phyloP scores from a whole-genome alignment of 2,888 invertebrate genomes.

The Stratiomys singularior region DNA sequence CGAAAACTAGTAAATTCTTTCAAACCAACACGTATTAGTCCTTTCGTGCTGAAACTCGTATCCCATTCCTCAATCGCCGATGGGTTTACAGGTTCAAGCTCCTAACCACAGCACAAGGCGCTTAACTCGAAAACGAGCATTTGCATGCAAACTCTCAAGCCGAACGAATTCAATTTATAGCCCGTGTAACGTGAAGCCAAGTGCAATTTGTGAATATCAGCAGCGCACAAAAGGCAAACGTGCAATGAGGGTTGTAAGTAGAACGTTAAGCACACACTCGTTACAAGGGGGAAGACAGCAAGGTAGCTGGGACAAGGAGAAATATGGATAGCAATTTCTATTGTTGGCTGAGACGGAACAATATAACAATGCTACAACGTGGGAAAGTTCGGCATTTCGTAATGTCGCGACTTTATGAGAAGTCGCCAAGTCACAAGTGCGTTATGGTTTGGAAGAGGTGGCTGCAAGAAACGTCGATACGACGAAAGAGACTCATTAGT shows the following conservation, averaged over 20 bases:
- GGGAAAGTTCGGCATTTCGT: slow-evolving; percentile 33
- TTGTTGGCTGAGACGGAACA: slow-evolving; percentile 21
- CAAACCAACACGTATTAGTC: too few relatives aligned
- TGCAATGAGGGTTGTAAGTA: slow-evolving; percentile 12
- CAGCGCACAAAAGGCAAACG: slow-evolving; percentile 18
- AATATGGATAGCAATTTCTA: background rate
- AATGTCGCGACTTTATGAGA: background rate
- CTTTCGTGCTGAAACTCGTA: too few relatives aligned
- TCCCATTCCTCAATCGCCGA: too few relatives aligned
- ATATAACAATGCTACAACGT: slow-evolving; percentile 27
- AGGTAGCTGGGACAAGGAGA: background rate
- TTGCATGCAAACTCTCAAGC: slow-evolving; percentile 10
- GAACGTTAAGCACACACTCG: background rate
- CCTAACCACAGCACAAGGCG: too few relatives aligned
- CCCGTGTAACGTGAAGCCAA: background rate
- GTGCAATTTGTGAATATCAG: background rate
- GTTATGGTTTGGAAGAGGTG: too few relatives aligned
- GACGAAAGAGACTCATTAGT: too few relatives aligned
- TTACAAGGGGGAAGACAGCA: background rate
- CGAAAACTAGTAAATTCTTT: too few relatives aligned
- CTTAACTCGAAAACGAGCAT: background rate
- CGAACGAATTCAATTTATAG: slow-evolving; percentile 20
- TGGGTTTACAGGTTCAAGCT: too few relatives aligned
- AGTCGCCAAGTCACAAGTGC: too few relatives aligned
- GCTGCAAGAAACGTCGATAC: too few relatives aligned